phyloP scores from a whole-genome alignment of 2,797 vertebrate genomes.

The Chromis chromis region DNA sequence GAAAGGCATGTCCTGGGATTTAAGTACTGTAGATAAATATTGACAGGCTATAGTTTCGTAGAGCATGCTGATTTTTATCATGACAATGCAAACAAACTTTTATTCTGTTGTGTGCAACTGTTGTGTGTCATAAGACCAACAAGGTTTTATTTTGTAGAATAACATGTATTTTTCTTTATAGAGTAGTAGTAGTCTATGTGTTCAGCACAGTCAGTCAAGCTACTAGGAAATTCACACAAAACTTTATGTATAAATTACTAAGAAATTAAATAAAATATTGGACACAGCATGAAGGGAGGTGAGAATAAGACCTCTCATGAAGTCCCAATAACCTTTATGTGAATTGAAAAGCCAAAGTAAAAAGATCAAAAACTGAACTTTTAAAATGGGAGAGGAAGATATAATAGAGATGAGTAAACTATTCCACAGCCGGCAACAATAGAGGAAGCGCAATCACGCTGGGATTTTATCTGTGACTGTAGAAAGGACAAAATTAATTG shows the following conservation, averaged over 20 bases:
- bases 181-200: too few relatives aligned
- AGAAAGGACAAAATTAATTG: conserved; percentile 64
- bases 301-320: conserved; percentile 10
- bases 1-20: too few relatives aligned
- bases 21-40: too few relatives aligned
- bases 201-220: too few relatives aligned
- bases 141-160: background rate
- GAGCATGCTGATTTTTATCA: too few relatives aligned
- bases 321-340: conserved; percentile 39
- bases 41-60: too few relatives aligned
- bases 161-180: background rate
- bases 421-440: conserved; percentile 29
- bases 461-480: conserved; percentile 41
- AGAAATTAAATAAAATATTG: background rate
- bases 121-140: background rate
- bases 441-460: conserved; percentile 26
- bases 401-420: conserved; percentile 35
- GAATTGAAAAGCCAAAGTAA: conserved; percentile 31
- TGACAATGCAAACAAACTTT: too few relatives aligned
- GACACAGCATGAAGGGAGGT: background rate
- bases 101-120: too few relatives aligned
- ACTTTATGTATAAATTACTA: conserved; percentile 8
- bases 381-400: conserved; percentile 22
- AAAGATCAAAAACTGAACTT: conserved; percentile 42
- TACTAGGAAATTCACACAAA: background rate